Percentiles rank a stretch among this genome's conserved stretches.
Conservation (phyloP, 2,797 vertebrate species). For the Poecilia velifera region DNA sequence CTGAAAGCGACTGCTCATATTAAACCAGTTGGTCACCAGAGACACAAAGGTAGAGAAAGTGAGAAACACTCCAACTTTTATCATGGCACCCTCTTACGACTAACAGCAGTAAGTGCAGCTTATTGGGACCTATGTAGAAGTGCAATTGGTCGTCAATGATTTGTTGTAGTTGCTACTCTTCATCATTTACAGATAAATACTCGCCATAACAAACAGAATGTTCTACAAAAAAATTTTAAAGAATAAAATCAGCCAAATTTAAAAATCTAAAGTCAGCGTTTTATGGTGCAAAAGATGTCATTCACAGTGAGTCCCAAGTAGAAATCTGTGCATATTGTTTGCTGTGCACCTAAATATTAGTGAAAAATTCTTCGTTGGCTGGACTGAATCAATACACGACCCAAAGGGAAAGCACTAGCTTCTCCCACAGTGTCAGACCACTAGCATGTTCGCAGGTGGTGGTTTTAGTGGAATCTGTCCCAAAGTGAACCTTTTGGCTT, state of each 20-base stretch:
- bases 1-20: background rate
- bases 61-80: background rate
- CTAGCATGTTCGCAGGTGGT: constrained; percentile 83
- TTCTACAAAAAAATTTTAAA: background rate
- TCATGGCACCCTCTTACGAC: constrained; percentile 39
- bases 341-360: background rate
- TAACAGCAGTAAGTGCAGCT: constrained; percentile 29
- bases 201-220: constrained; percentile 2
- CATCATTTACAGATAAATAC: background rate
- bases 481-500: constrained; percentile 85
- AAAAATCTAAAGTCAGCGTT: background rate
- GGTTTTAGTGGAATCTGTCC: constrained; percentile 89
- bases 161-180: background rate
- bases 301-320: background rate
- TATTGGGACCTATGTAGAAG: background rate
- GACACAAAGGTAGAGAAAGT: background rate
- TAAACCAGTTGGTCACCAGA: background rate
- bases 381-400: background rate
- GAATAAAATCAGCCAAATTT: background rate
- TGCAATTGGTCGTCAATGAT: background rate
- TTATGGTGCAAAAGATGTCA: background rate
- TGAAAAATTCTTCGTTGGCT: background rate
- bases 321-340: background rate
- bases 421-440: constrained; percentile 43
- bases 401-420: background rate